Percentiles rank a stretch among this genome's conserved stretches.
Evolutionary conservation across 1,140 invertebrate species (phyloP).

Genomic region (Theocolax elegans): DNA sequence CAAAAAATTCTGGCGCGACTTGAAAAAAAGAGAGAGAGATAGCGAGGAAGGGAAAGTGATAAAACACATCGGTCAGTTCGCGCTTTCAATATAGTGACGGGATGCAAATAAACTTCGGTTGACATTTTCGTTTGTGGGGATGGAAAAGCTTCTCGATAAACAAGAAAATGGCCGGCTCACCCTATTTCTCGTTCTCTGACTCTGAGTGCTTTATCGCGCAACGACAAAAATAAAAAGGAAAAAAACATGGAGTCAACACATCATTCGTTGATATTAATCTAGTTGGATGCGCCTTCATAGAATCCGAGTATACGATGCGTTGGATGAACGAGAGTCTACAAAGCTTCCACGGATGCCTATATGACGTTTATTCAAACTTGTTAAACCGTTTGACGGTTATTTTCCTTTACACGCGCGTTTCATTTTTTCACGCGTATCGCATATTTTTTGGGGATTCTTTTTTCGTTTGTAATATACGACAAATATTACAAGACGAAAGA

Average conservation of each 20-base stretch:
- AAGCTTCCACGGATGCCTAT: no score
- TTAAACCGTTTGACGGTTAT: no score
- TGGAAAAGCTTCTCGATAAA: conserved; percentile 11
- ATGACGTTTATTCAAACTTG: no score
- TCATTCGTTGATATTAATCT: background rate
- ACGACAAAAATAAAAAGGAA: background rate
- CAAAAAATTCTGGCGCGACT: background rate
- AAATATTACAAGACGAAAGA: no score
- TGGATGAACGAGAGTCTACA: no score
- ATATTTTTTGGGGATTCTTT: no score
- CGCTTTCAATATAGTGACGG: background rate
- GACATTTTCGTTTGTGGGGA: background rate
- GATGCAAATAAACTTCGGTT: conserved; percentile 3
- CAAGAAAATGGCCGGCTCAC: background rate
- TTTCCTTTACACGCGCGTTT: background rate
- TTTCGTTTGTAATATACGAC: no score
- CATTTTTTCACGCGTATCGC: background rate
- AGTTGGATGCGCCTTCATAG: background rate
- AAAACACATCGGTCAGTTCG: background rate
- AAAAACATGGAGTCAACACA: background rate
- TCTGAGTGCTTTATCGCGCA: background rate
- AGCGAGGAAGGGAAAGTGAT: conserved; percentile 14
- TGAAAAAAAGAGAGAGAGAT: background rate
- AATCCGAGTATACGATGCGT: background rate
- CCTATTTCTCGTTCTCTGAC: background rate